phyloP scores from a whole-genome alignment of 2,113 vertebrate species.

The Tauraco erythrolophus region DNA sequence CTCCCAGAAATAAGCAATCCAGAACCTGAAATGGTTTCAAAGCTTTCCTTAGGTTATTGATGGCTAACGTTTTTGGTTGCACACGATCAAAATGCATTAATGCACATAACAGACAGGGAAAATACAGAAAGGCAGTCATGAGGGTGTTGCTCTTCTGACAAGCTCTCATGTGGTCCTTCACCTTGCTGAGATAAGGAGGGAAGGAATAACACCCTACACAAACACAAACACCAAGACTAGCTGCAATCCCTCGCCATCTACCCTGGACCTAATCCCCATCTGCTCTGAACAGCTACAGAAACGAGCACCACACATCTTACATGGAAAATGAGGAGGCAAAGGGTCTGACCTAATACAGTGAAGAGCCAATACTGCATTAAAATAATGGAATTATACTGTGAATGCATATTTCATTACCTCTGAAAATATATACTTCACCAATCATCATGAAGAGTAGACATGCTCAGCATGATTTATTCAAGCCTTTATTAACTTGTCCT shows the following conservation, averaged over 20 bases:
- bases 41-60: not conserved
- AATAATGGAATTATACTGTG: not conserved
- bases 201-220: not conserved
- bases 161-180: not conserved
- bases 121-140: not conserved
- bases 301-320: not conserved
- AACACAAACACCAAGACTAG: not conserved
- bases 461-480: not conserved
- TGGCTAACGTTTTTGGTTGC: not conserved
- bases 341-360: not conserved
- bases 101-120: not conserved
- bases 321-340: not conserved
- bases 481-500: constrained; percentile 1
- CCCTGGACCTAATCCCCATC: not conserved
- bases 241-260: not conserved
- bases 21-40: not conserved
- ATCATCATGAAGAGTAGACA: not conserved
- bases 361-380: not conserved
- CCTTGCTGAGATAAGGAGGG: not conserved
- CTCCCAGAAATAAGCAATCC: not conserved
- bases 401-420: not conserved
- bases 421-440: not conserved
- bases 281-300: not conserved
- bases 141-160: not conserved
- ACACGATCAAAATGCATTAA: fast-evolving